Conservation (phyloP, 2,888 invertebrate species). For the Polymixis flavicincta region DNA sequence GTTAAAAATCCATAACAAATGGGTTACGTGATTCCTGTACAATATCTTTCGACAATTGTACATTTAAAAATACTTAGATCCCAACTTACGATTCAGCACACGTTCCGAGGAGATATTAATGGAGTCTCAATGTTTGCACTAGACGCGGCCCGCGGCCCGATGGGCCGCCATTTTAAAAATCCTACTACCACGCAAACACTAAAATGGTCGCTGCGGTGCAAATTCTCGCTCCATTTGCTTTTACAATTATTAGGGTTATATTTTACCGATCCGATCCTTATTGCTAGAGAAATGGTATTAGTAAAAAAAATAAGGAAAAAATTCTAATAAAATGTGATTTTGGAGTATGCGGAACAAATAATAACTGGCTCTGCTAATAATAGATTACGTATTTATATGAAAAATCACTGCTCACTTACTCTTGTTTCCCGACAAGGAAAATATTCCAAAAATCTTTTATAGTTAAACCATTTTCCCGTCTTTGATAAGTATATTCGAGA, state of each 20-base stretch:
- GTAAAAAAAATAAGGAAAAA: slow-evolving; percentile 8
- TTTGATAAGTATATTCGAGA: slow-evolving; percentile 51
- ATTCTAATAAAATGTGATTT: slow-evolving; percentile 2
- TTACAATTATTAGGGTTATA: slow-evolving; percentile 38
- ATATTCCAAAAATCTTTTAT: slow-evolving; percentile 29
- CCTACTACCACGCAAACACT: slow-evolving; percentile 45
- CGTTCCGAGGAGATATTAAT: slow-evolving; percentile 75
- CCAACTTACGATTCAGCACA: slow-evolving; percentile 75
- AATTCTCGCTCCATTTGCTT: slow-evolving; percentile 39
- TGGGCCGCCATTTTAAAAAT: slow-evolving; percentile 64
- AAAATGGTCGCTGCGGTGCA: slow-evolving; percentile 36
- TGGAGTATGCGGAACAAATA: slow-evolving; percentile 8
- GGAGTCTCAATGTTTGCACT: slow-evolving; percentile 74
- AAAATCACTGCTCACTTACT: slow-evolving; percentile 45
- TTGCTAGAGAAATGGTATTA: neutral
- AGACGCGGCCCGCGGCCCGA: slow-evolving; percentile 50
- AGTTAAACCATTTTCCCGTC: slow-evolving; percentile 45
- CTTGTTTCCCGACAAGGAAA: slow-evolving; percentile 38
- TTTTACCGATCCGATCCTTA: slow-evolving; percentile 4
- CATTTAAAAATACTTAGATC: slow-evolving; percentile 71
- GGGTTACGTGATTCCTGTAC: slow-evolving; percentile 58
- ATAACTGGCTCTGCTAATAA: slow-evolving; percentile 7
- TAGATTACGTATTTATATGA: slow-evolving; percentile 27
- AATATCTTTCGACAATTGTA: slow-evolving; percentile 64
- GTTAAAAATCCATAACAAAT: slow-evolving; percentile 60